Base-by-base conservation (phyloP, 2,113 vertebrate genomes). In the Morone chrysops region DNA sequence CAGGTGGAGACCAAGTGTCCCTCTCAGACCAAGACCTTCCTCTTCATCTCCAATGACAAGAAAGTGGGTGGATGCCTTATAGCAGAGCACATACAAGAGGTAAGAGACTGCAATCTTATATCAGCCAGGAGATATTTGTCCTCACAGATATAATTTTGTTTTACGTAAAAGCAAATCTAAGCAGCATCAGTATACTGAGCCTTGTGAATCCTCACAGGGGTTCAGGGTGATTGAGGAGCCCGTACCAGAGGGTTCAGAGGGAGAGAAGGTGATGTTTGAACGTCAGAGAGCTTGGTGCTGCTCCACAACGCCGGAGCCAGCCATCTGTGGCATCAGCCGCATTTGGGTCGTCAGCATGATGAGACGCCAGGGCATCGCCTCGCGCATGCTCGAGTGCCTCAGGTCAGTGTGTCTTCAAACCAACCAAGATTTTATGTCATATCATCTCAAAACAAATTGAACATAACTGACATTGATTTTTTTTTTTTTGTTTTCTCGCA, bases 301-400 rank as follows among this genome's bases (percentile, higher is more conserved):
- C 81, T 99, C 98, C 61, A 98, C 96, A 0, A 95, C 92, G 8
- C 95, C 98, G 7, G 98, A 99, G 43, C 97, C 99, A 0, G 98
- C 99, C 0, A 96, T 99, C 68, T 99, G 99, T 51, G 99, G 99
- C 18, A 97, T 99, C 87, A 99, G 99, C 83, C 97, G 99, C 13
- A 99, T 99, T 87, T 99, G 99, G 99, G 99, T 99, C 0, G 98
- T 99, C 92, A 98, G 95, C 90, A 96, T 98, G 96, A 99, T 99
- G 98, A 96, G 99, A 47, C 95, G 99, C 17, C 96, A 94, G 91
- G 97, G 97, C 91, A 96, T 99, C 45, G 99, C 99, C 20, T 99
- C 99, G 2, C 97, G 98, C 12, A 96, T 99, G 97, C 96, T 99
- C 2, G 98, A 99, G 91, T 98, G 97, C 90, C 96, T 99, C 41